Evolutionary conservation across 2,888 invertebrate genomes (phyloP).

Genomic region (Dichetophora obliterata): DNA sequence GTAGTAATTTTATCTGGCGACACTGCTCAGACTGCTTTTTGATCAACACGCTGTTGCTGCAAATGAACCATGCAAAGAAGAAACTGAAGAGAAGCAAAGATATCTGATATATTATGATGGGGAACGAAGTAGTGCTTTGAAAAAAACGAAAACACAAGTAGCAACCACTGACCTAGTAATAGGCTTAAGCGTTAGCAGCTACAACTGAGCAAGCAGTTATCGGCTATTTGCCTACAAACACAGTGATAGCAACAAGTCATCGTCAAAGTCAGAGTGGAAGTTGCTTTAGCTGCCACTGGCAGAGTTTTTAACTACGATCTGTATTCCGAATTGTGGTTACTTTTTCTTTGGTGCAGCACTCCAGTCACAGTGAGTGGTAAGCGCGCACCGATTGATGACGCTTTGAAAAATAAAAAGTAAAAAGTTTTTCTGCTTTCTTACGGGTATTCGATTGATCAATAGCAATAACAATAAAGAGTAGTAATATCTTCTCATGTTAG

Average conservation of each 20-base stretch:
- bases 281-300: not conserved
- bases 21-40: not conserved
- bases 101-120: not conserved
- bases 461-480: not conserved
- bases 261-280: not conserved
- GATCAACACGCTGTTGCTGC: not conserved
- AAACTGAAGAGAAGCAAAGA: not conserved
- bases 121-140: conserved; percentile 10
- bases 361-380: conserved; percentile 8
- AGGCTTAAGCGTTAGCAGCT: conserved; percentile 20
- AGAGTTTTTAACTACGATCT: conserved; percentile 33
- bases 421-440: conserved; percentile 15
- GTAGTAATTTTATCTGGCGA: no score
- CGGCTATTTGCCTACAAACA: not conserved
- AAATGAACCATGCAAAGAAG: conserved; percentile 11
- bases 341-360: conserved; percentile 36
- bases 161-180: conserved; percentile 55
- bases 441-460: not conserved
- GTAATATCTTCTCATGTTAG: conserved; percentile 23
- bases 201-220: conserved; percentile 13
- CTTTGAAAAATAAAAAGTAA: conserved; percentile 13
- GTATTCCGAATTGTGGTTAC: conserved; percentile 36
- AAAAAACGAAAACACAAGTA: conserved; percentile 40
- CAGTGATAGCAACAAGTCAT: not conserved
- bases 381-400: conserved; percentile 24